Base-by-base conservation (phyloP, 2,888 invertebrate species). In the Plutella xylostella region DNA sequence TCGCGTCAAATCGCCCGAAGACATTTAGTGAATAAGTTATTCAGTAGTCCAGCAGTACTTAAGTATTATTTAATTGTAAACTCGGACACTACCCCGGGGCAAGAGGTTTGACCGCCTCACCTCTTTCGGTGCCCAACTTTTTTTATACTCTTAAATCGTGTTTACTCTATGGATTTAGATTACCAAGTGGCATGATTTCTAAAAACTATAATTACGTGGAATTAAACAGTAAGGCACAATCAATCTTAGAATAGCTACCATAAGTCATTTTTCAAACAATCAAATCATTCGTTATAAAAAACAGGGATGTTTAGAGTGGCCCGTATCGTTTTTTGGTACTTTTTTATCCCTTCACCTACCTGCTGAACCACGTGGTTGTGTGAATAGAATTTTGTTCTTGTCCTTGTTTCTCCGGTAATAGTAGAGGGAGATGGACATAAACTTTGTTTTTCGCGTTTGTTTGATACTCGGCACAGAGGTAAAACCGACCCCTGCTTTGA, bases 61-160 rank as follows among this genome's bases (percentile, higher is more conserved):
- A 77, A 82, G 76, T 70, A 71, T 75, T 73, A 79, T 80, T 79
- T 83, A 80, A 83, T 82, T 79, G 74, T 75, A 71, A 66, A 73
- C 68, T 63, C 67, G 71, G 64, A 62, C 56, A 58, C 77, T 77
- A 69, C 53, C 61, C 55, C 73, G 75, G 69, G 50, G 61, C 53
- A 50, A 53, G 57, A 22, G 39, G 43, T 34, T 42, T 54, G 58
- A 58, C 55, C 55, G 58, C 57, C 62, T 60, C 61, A 54, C 56
- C 62, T 48, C 50, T 49, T 48, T 48, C 48, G 50, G 48, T 51
- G 42, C 43, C 48, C 46, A 33, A 46, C 39, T 48, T 51, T 48
- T 45, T 55, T 56, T 35, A 48, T 42, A 48, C 52, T 52, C 51
- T 63, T 56, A 48, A 54, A 52, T 45, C 33, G 48, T 57, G 61